Base-by-base conservation (phyloP, 2,113 vertebrate species). In the Peromyscus maniculatus region DNA sequence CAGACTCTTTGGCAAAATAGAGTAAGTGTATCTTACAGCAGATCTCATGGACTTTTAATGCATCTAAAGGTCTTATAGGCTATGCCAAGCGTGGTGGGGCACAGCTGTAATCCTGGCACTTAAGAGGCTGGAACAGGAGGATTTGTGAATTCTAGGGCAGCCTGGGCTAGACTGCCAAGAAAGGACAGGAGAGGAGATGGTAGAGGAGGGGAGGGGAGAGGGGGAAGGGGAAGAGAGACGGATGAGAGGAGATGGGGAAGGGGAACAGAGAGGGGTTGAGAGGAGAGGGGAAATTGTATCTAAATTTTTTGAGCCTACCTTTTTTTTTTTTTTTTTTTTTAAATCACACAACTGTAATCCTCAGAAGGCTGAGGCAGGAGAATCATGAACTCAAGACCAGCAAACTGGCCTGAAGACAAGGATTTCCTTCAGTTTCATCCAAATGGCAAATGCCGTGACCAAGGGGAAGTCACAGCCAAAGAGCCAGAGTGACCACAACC, bases 1-100 rank as follows among this genome's bases (percentile, higher is more conserved):
- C 67, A 96, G 62, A 87, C 71, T 79, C 96, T 98, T 93, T 96
- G 89, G 90, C 31, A 55, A 92, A 31, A 55, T 0, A 93, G n/a
- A 93, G 19, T 71, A 87, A 62, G 12, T 96, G 82, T 28, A 13
- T 31, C 52, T 95, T 59, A 89, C 83, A 75, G 94, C 89, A 92
- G 62, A 87, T 64, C 9, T 71, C 17, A 33, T 64, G 89, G 77
- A 92, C 82, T 94, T 57, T 22, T 79, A 89, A 28, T 31, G 77
- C 74, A 87, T 96, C 95, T 69, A 84, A 43, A 94, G 78, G 67
- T 49, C 94, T 87, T 57, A 13, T 59, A 33, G 93, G 92, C 5
- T 19, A 36, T 21, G 67, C 19, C 19, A 24, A 46, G 46, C n/a
- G 26, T 9, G 3, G 15, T 74, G 4, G 69, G 39, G 24, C 67